These are phyloP conservation scores for Phyllostomus discolor DNA, from an alignment of 2,113 vertebrate species.

Conservation along the genomic window DNA sequence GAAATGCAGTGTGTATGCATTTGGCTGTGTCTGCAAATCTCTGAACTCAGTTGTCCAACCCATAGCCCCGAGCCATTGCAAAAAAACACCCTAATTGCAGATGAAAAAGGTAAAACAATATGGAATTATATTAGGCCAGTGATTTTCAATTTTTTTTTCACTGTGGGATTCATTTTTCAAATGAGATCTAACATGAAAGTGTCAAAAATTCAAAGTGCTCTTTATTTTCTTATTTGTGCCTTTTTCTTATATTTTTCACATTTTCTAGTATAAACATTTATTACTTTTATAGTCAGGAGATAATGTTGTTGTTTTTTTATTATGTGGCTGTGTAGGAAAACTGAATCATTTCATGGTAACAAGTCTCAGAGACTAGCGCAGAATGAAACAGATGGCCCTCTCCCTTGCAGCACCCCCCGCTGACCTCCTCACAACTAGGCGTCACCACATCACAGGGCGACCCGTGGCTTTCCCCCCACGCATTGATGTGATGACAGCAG, in stretches of 20 bases:
- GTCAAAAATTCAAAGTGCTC: not conserved
- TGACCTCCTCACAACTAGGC: conserved; percentile 43
- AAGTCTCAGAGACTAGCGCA: conserved; percentile 12
- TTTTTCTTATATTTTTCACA: conserved; percentile 15
- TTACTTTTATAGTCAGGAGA: conserved; percentile 39
- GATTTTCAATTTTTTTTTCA: not conserved
- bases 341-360: conserved; percentile 5
- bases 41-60: not conserved
- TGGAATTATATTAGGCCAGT: not conserved
- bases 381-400: conserved; percentile 46
- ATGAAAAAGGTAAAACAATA: not conserved
- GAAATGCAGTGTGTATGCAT: not conserved
- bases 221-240: conserved; percentile 36
- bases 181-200: not conserved
- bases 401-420: not conserved
- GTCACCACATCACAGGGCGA: not conserved
- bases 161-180: not conserved
- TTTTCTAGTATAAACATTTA: conserved; percentile 25
- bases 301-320: conserved; percentile 30
- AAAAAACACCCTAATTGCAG: not conserved
- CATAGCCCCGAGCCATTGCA: not conserved
- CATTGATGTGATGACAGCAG: conserved; percentile 52
- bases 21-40: not conserved
- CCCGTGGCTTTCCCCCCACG: conserved; percentile 21
- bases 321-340: conserved; percentile 36